phyloP scores from a whole-genome alignment of 2,888 invertebrate species.

The Chouioia cunea region DNA sequence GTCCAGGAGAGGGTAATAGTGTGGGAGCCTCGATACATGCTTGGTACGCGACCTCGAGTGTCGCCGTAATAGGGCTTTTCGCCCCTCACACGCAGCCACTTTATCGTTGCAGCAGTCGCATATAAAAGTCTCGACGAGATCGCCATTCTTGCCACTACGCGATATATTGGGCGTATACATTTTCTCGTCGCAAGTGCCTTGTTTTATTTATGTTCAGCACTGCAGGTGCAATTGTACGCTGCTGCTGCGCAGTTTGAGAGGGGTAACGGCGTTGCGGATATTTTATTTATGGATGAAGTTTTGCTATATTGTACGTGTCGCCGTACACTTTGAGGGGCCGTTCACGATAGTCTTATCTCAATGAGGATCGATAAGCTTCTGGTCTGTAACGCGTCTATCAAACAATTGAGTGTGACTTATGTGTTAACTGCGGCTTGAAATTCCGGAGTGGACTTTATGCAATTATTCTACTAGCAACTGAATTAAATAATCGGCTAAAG shows the following conservation, averaged over 20 bases:
- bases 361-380: too few relatives aligned
- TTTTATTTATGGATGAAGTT: not conserved
- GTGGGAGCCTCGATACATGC: conserved; percentile 9
- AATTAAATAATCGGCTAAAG: too few relatives aligned
- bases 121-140: conserved; percentile 47
- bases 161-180: conserved; percentile 35
- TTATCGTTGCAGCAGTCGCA: conserved; percentile 50
- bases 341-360: conserved; percentile 2
- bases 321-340: conserved; percentile 25
- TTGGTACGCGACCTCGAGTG: not conserved
- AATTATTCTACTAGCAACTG: too few relatives aligned
- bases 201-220: too few relatives aligned
- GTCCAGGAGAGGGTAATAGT: too few relatives aligned
- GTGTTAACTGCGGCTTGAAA: too few relatives aligned
- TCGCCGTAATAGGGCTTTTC: too few relatives aligned
- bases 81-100: not conserved
- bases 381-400: too few relatives aligned
- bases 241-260: not conserved
- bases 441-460: too few relatives aligned
- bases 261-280: not conserved
- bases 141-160: conserved; percentile 46
- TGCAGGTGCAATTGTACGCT: too few relatives aligned
- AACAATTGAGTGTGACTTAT: too few relatives aligned
- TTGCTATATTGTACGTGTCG: not conserved
- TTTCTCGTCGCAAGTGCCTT: too few relatives aligned